Evolutionary conservation across 2,797 vertebrate species (phyloP).

Genomic region (Enteromius afrohamiltoni): DNA sequence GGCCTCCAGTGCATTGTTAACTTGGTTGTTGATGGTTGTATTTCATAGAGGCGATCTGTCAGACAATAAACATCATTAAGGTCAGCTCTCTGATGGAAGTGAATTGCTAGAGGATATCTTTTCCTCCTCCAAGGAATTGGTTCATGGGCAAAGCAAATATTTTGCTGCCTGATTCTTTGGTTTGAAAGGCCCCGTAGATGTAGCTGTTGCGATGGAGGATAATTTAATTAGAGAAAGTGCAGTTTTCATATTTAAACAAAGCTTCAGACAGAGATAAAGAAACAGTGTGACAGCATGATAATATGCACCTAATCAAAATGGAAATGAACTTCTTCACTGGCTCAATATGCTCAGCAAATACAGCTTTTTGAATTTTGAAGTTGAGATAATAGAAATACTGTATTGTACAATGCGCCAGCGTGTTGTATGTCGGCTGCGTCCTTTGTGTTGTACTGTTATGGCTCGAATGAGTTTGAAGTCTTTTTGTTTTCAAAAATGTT

Average conservation of each 20-base stretch:
- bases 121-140: neutral
- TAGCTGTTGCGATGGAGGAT: constrained; percentile 41
- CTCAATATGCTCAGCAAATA: constrained; percentile 39
- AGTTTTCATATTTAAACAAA: constrained; percentile 56
- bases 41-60: constrained; percentile 49
- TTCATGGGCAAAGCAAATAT: constrained; percentile 29
- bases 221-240: constrained; percentile 52
- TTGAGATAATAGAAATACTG: constrained; percentile 39
- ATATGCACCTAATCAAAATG: constrained; percentile 59
- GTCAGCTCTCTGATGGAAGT: constrained; percentile 45
- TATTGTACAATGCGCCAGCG: constrained; percentile 7
- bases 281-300: constrained; percentile 46
- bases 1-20: constrained; percentile 48
- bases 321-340: constrained; percentile 47
- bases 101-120: constrained; percentile 17
- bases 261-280: constrained; percentile 51
- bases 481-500: constrained; percentile 25
- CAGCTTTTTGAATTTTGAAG: constrained; percentile 44
- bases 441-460: constrained; percentile 33
- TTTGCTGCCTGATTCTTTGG: constrained; percentile 11
- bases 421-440: neutral
- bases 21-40: constrained; percentile 40
- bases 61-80: constrained; percentile 52
- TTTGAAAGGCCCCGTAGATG: constrained; percentile 37
- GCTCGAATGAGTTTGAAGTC: constrained; percentile 1